Percentiles rank a stretch among this genome's conserved stretches.
Conservation (phyloP, 1,140 invertebrate genomes). For the Zaprionus nigranus region DNA sequence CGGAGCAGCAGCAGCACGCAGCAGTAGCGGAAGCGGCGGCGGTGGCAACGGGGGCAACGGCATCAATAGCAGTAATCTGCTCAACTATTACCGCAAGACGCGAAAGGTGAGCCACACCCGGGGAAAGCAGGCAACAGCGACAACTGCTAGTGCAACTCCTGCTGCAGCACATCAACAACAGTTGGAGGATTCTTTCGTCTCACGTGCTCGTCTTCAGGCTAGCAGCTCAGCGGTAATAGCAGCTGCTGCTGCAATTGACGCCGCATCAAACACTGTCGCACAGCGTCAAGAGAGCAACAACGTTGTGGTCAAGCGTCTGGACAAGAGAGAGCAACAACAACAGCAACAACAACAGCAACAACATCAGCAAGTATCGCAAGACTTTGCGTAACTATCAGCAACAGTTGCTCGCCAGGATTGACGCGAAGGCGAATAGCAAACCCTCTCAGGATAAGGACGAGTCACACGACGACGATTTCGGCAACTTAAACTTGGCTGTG, state of each 20-base stretch:
- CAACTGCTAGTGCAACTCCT: constrained; percentile 11
- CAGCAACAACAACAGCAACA: constrained; percentile 37
- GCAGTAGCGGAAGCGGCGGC: constrained; percentile 15
- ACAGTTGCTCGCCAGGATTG: constrained; percentile 37
- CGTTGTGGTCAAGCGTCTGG: constrained; percentile 31
- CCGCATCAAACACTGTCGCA: constrained; percentile 19
- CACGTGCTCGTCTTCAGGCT: constrained; percentile 45
- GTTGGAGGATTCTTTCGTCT: constrained; percentile 5
- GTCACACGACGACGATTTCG: constrained; percentile 9
- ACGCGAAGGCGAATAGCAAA: constrained; percentile 12
- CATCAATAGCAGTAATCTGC: constrained; percentile 61
- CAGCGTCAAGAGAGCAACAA: constrained; percentile 4
- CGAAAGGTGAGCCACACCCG: constrained; percentile 76
- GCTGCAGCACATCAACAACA: constrained; percentile 20
- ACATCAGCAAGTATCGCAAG: constrained; percentile 61
- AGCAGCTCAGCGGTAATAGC: constrained; percentile 51
- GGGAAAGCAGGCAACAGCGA: constrained; percentile 36
- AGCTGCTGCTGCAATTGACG: constrained; percentile 54
- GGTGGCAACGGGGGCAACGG: background rate
- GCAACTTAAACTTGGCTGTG: constrained; percentile 11
- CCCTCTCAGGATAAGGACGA: constrained; percentile 31
- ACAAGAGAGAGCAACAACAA: constrained; percentile 10
- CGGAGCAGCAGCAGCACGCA: constrained; percentile 43
- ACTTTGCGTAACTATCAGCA: constrained; percentile 62
- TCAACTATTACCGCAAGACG: constrained; percentile 83